Conservation (phyloP, 2,888 invertebrate genomes). For the Dicyrtomina minuta region DNA sequence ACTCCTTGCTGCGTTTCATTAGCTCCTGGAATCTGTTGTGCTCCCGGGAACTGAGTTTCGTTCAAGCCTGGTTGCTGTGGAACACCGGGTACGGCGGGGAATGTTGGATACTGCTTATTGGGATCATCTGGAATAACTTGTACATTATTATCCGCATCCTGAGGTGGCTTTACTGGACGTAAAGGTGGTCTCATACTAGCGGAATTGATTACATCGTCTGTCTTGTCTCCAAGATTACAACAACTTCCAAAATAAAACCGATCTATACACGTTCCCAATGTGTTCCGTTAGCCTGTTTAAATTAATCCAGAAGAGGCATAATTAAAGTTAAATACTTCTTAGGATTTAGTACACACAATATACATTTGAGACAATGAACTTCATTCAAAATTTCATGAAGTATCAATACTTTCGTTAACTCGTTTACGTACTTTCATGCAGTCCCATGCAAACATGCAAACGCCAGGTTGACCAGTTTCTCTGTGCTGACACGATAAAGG, state of each 20-base stretch:
- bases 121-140: constrained; percentile 43
- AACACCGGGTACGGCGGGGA: constrained; percentile 20
- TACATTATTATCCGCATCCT: constrained; percentile 52
- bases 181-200: constrained; percentile 59
- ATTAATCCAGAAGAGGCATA: constrained; percentile 61
- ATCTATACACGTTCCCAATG: constrained; percentile 91
- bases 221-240: constrained; percentile 70
- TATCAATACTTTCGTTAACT: no score
- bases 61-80: constrained; percentile 6
- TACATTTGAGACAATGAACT: no score
- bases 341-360: no score
- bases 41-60: constrained; percentile 5
- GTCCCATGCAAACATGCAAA: constrained; percentile 93
- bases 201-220: constrained; percentile 53
- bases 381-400: no score
- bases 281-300: constrained; percentile 76
- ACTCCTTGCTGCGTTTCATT: constrained; percentile 14
- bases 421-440: constrained; percentile 51
- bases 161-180: constrained; percentile 57
- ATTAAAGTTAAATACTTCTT: neutral
- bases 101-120: constrained; percentile 44
- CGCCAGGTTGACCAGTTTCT: constrained; percentile 74
- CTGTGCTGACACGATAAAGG: constrained; percentile 84
- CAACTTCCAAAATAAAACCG: constrained; percentile 92
- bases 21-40: neutral